These are phyloP conservation scores for Entomyzon cyanotis DNA, from an alignment of 2,113 vertebrate genomes.

Conservation along the genomic window DNA sequence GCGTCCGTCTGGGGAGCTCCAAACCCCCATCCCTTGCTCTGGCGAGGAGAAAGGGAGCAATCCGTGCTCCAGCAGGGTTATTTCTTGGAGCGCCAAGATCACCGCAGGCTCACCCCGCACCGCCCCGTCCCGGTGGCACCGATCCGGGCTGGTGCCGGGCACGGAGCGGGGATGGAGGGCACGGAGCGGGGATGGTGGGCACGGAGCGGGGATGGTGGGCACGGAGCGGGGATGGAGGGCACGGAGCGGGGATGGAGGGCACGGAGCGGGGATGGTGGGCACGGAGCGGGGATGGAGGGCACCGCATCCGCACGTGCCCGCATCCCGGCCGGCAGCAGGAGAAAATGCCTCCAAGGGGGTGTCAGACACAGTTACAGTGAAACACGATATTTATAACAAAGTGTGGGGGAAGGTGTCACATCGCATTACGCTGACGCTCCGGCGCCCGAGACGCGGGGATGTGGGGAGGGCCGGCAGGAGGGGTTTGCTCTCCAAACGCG, in stretches of 20 bases:
- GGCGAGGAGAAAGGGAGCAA: background rate
- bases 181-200: too few relatives aligned
- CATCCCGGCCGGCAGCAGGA: conserved; percentile 25
- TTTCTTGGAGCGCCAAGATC: background rate
- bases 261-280: background rate
- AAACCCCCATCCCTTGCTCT: fast-evolving
- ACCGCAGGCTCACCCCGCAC: background rate
- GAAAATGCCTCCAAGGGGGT: conserved; percentile 61
- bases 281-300: background rate
- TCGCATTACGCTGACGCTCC: conserved; percentile 47
- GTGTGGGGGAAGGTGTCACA: conserved; percentile 68
- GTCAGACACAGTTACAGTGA: conserved; percentile 69
- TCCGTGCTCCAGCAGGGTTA: background rate
- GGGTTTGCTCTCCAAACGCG: background rate
- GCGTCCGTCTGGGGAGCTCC: fast-evolving
- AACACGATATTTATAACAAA: conserved; percentile 59
- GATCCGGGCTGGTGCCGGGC: background rate
- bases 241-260: too few relatives aligned
- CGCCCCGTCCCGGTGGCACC: background rate
- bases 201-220: too few relatives aligned
- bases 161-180: too few relatives aligned
- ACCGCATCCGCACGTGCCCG: background rate
- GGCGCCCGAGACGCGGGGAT: background rate
- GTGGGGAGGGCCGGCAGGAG: background rate
- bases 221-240: too few relatives aligned